Base-by-base conservation (phyloP, 2,888 invertebrate genomes). In the Dioctria linearis region DNA sequence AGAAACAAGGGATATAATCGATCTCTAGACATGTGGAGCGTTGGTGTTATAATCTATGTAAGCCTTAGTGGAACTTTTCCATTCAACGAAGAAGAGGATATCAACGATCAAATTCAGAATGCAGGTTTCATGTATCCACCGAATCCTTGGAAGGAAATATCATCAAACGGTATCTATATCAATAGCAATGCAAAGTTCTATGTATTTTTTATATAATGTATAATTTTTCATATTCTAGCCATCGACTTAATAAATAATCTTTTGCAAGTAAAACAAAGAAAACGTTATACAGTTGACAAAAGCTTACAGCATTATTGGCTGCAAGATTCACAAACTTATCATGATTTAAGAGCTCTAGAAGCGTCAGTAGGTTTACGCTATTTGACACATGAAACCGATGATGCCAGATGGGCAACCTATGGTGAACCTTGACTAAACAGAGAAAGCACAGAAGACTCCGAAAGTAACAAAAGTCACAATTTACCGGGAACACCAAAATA, bases 61-160 rank as follows among this genome's bases (percentile, higher is more conserved):
- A 98, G 98, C 83, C 91, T 99, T 66, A 98, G 98, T 85, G 99
- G 99, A 83, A 99, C 99, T 0, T 99, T 99, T 90, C 99, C 99
- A 49, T 99, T 99, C 90, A 99, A 99, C 90, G 99, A 99, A 90
- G 99, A 99, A 89, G 99, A 99, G 90, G 99, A 99, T 89, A 99
- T 99, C 86, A 96, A 98, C 89, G 99, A 99, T 89, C 99, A 99
- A 90, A 99, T 99, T 84, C 98, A 99, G 90, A 99, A 99, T 91
- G 99, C 99, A 49, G 98, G 98, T 80, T 99, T 99, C 89, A 99
- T 99, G 99, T 99, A 99, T 91, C 99, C 99, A 61, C 96, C 97
- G 39, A 94, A 94, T 89, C 98, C 99, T 0, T 99, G 99, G 99
- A 95, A 96, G 86, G 96, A 98, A 88, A 97, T 99, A 86, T 98